phyloP scores from a whole-genome alignment of 2,888 invertebrate species.

The Pyralis farinalis region DNA sequence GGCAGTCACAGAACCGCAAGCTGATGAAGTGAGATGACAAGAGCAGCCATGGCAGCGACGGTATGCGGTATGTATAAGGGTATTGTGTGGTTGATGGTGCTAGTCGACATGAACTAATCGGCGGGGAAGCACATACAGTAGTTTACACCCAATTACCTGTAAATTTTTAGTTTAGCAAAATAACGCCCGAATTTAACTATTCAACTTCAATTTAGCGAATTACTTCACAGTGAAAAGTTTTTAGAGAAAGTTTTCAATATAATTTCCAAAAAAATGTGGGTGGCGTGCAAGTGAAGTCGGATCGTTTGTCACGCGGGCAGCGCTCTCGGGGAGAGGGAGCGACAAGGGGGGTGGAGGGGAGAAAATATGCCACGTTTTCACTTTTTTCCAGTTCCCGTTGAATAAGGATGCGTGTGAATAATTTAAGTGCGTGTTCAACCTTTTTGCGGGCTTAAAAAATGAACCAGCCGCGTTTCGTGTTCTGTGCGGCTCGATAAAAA shows the following conservation, averaged over 20 bases:
- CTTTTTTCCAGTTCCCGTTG: conserved; percentile 41
- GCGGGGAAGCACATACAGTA: too few species aligned
- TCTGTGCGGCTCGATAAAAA: conserved; percentile 19
- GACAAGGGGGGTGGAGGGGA: conserved; percentile 11
- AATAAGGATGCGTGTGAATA: conserved; percentile 50
- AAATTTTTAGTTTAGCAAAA: too few species aligned
- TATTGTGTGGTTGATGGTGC: too few species aligned
- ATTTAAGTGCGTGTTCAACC: conserved; percentile 46
- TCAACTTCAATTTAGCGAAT: too few species aligned
- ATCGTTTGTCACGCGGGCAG: conserved; percentile 38
- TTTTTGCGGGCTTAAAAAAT: conserved; percentile 46
- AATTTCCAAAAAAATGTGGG: conserved; percentile 8
- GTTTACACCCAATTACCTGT: too few species aligned
- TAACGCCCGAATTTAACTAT: too few species aligned
- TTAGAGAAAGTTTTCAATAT: background rate
- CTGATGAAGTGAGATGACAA: too few species aligned
- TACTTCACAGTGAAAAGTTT: background rate
- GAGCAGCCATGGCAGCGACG: too few species aligned
- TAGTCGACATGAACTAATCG: too few species aligned
- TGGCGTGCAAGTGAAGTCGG: conserved; percentile 11
- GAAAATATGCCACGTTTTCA: conserved; percentile 47
- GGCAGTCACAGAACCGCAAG: too few species aligned
- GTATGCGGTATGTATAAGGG: too few species aligned
- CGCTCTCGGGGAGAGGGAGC: conserved; percentile 4
- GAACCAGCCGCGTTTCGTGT: conserved; percentile 25